These are phyloP conservation scores for Tigriopus californicus DNA, from an alignment of 2,888 invertebrate genomes.

Conservation along the genomic window DNA sequence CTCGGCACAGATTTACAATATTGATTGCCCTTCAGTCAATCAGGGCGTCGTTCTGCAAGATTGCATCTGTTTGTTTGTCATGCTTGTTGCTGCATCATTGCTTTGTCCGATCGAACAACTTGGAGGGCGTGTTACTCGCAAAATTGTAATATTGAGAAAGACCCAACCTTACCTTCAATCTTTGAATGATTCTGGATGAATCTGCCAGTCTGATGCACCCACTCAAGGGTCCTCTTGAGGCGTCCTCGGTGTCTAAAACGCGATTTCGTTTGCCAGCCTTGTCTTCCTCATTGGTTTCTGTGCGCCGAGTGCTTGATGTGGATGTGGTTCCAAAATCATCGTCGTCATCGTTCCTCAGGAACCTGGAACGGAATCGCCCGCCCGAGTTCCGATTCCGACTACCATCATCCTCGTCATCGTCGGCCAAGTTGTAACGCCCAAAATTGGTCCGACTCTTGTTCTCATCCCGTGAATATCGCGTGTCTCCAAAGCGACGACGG, in stretches of 20 bases:
- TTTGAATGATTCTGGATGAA: conserved; percentile 71
- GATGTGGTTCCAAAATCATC: conserved; percentile 15
- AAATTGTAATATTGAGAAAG: too few relatives aligned
- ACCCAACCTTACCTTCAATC: conserved; percentile 40
- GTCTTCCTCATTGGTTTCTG: conserved; percentile 18
- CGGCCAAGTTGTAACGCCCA: neutral
- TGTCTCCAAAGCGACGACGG: conserved; percentile 57
- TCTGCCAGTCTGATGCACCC: conserved; percentile 71
- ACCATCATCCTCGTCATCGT: conserved; percentile 5
- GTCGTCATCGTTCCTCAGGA: conserved; percentile 15
- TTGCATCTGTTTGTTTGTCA: too few relatives aligned
- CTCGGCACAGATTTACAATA: too few relatives aligned
- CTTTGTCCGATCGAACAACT: too few relatives aligned
- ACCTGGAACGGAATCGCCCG: conserved; percentile 9
- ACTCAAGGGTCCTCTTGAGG: conserved; percentile 54
- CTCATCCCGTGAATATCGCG: conserved; percentile 18
- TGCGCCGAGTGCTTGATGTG: neutral
- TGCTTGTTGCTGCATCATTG: too few relatives aligned
- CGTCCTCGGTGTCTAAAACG: conserved; percentile 72
- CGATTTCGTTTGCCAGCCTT: conserved; percentile 36
- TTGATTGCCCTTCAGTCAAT: too few relatives aligned
- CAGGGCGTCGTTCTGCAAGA: too few relatives aligned
- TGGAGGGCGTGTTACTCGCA: too few relatives aligned
- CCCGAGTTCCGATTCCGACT: neutral
- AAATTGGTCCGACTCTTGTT: conserved; percentile 13